These are phyloP conservation scores for Zeus faber DNA, from an alignment of 2,113 vertebrate species.

Conservation along the genomic window DNA sequence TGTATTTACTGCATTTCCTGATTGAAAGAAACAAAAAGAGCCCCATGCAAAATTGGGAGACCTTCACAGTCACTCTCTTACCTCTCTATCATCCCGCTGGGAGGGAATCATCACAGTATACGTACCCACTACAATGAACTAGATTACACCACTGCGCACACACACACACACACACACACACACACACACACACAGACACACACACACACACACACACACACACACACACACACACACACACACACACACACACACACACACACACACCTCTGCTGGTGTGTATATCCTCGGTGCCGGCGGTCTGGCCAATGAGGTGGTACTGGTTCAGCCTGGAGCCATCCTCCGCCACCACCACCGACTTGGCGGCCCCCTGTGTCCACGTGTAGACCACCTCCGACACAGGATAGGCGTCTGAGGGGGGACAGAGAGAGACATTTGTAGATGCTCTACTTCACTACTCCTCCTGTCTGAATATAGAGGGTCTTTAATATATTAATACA, in stretches of 20 bases:
- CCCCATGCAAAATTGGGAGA: too few relatives aligned
- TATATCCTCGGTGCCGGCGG: constrained; percentile 87
- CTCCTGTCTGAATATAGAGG: too few relatives aligned
- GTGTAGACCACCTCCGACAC: constrained; percentile 94
- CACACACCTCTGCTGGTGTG: constrained; percentile 80
- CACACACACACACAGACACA: not conserved
- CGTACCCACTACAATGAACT: too few relatives aligned
- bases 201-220: not conserved
- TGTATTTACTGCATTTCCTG: too few relatives aligned
- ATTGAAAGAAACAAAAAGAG: too few relatives aligned
- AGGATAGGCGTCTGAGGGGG: constrained; percentile 88
- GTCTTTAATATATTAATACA: too few relatives aligned
- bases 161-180: not conserved
- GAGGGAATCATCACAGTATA: too few relatives aligned
- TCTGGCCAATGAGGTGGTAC: constrained; percentile 91
- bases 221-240: not conserved
- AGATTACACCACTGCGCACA: not conserved
- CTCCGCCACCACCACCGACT: constrained; percentile 91
- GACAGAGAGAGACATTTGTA: not conserved
- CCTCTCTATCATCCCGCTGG: too few relatives aligned
- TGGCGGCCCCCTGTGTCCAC: constrained; percentile 85
- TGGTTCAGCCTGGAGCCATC: constrained; percentile 96
- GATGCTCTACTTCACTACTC: too few relatives aligned
- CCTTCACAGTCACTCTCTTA: too few relatives aligned
- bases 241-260: not conserved